Base-by-base conservation (phyloP, 2,888 invertebrate species). In the Zootermopsis nevadensis region DNA sequence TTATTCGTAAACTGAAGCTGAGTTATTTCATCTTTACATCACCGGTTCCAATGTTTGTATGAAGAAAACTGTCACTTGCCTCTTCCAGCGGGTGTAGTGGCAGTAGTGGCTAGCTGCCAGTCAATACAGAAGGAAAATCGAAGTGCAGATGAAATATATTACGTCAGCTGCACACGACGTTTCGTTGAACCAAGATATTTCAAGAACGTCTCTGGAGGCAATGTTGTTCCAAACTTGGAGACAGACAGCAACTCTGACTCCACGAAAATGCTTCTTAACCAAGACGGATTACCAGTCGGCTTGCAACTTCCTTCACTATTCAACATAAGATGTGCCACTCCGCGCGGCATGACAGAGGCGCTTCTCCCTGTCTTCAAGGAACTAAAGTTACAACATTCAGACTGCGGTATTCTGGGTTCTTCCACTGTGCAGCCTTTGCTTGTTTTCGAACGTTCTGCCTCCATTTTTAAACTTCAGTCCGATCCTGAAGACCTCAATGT, bases 91-190 rank as follows among this genome's bases (percentile, higher is more conserved):
- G 33, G 22, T 8, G 2, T 3, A 69, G 6, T 69, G 33, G 33
- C 69, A 33, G 69, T 31, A 69, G 31, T 15, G 69, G 33, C 67
- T 69, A 33, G 15, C 69, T 33, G 33, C 33, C 33, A 69, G 30
- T 69, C 69, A 69, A 19, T 69, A 69, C 69, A 31, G 31, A 30
- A 31, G 10, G 24, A 31, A 77, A 77, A 77, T 77, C 77, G 55
- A 77, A 55, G 55, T 22, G 55, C 76, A 42, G 48, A 77, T 55
- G 31, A 77, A 77, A 77, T 55, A 31, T 77, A 77, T 55, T 55
- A 77, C 77, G 38, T 76, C 77, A 77, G 77, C 77, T 77, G 77
- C 42, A 8, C 27, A 31, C 48, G 77, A 55, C 77, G 77, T 77
- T 3, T 69, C 33, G 66, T 66, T 66, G 8, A 7, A 19, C 66